A percentile compares a stretch with the other conserved stretches of the same genome.
phyloP scores from a whole-genome alignment of 2,797 vertebrate genomes.

The Enteromius trimaculatus region DNA sequence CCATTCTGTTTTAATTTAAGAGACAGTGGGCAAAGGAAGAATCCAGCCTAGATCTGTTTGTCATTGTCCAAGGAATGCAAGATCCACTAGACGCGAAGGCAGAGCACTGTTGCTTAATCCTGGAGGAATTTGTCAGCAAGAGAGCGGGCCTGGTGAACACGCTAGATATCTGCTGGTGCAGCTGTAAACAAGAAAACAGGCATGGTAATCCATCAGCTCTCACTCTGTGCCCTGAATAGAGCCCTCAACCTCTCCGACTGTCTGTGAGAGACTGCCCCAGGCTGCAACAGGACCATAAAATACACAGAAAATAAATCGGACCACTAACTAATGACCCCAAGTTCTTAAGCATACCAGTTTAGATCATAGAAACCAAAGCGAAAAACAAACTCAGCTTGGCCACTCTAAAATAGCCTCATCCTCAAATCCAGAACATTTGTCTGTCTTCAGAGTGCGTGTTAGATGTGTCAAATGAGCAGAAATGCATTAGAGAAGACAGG shows the following conservation, averaged over 20 bases:
- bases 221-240: slow-evolving; percentile 48
- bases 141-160: slow-evolving; percentile 69
- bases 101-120: slow-evolving; percentile 76
- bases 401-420: background rate
- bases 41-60: slow-evolving; percentile 66
- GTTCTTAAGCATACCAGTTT: background rate
- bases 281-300: slow-evolving; percentile 50
- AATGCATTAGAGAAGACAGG: slow-evolving; percentile 5
- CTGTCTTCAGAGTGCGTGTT: background rate
- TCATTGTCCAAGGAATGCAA: slow-evolving; percentile 74
- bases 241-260: slow-evolving; percentile 34
- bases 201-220: slow-evolving; percentile 59
- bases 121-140: slow-evolving; percentile 77
- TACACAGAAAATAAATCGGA: background rate
- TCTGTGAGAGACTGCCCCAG: slow-evolving; percentile 18
- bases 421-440: background rate
- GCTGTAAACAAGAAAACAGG: slow-evolving; percentile 70
- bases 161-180: slow-evolving; percentile 70
- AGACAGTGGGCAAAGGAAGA: slow-evolving; percentile 55
- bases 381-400: background rate
- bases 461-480: slow-evolving; percentile 16
- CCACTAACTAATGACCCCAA: background rate
- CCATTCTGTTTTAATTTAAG: slow-evolving; percentile 56
- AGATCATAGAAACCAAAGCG: background rate
- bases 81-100: slow-evolving; percentile 69